These are phyloP conservation scores for Tribolium madens DNA, from an alignment of 1,140 invertebrate species.

Conservation along the genomic window DNA sequence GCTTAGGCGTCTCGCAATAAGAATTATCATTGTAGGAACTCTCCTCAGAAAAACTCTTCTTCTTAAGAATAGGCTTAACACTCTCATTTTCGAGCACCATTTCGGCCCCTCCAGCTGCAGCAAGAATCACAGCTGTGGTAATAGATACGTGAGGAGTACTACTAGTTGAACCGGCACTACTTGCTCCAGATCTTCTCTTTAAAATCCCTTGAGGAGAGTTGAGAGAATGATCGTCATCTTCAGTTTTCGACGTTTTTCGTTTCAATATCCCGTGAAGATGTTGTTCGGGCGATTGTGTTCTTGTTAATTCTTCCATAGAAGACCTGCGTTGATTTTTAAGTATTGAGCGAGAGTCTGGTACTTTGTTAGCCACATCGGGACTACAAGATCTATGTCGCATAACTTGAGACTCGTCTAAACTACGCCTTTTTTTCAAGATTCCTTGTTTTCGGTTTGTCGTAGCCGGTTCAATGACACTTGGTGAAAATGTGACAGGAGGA, in stretches of 20 bases:
- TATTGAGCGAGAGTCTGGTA: constrained; percentile 73
- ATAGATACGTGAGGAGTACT: constrained; percentile 76
- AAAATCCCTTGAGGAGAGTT: constrained; percentile 81
- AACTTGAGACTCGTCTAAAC: constrained; percentile 82
- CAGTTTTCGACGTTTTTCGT: constrained; percentile 73
- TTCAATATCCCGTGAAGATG: constrained; percentile 77
- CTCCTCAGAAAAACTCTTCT: constrained; percentile 77
- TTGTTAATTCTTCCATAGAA: constrained; percentile 76
- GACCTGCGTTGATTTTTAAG: constrained; percentile 77
- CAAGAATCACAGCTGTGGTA: constrained; percentile 76
- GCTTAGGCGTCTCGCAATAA: constrained; percentile 72
- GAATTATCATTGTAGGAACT: constrained; percentile 65
- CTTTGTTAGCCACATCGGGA: constrained; percentile 74
- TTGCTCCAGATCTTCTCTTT: constrained; percentile 75
- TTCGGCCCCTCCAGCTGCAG: constrained; percentile 72
- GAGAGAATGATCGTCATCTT: constrained; percentile 70
- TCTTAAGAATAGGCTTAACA: constrained; percentile 85
- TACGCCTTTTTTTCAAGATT: constrained; percentile 84
- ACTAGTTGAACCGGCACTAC: constrained; percentile 70
- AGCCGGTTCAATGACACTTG: constrained; percentile 73
- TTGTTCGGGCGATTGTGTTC: constrained; percentile 69
- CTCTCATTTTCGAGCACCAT: constrained; percentile 67
- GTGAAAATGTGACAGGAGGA: constrained; percentile 79
- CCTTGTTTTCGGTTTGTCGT: constrained; percentile 74
- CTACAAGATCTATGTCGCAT: constrained; percentile 76